Percentiles rank a stretch among this genome's conserved stretches.
Conservation (phyloP, 2,113 vertebrate genomes). For the Eretmochelys imbricata region DNA sequence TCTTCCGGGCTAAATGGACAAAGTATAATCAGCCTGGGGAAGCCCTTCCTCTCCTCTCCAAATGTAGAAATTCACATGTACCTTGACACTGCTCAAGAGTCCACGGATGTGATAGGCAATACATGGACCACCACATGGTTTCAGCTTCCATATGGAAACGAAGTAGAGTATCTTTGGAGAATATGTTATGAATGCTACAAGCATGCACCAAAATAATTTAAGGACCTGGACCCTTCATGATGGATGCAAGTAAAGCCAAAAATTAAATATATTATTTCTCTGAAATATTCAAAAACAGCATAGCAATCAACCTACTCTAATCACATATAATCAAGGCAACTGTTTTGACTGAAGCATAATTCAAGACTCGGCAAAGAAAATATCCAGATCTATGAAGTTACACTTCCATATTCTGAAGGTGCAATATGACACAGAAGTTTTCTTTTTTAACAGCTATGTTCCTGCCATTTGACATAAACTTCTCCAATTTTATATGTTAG, state of each 20-base stretch:
- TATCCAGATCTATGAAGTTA: background rate
- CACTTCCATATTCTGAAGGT: background rate
- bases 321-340: background rate
- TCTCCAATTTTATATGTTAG: background rate
- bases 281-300: background rate
- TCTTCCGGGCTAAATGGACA: background rate
- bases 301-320: fast-evolving
- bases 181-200: background rate
- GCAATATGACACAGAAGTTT: background rate
- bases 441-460: background rate
- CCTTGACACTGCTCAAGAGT: background rate
- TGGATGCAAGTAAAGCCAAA: background rate
- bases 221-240: background rate
- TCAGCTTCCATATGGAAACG: no score
- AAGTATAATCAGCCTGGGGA: background rate
- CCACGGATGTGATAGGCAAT: background rate
- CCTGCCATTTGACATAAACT: background rate
- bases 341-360: background rate
- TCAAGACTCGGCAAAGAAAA: background rate
- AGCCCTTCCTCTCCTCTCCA: background rate
- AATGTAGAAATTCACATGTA: background rate
- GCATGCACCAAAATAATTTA: background rate
- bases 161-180: background rate
- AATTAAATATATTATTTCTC: background rate
- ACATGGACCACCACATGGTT: no score